phyloP scores from a whole-genome alignment of 2,888 invertebrate genomes.

The Acanthococcus lagerstroemiae region DNA sequence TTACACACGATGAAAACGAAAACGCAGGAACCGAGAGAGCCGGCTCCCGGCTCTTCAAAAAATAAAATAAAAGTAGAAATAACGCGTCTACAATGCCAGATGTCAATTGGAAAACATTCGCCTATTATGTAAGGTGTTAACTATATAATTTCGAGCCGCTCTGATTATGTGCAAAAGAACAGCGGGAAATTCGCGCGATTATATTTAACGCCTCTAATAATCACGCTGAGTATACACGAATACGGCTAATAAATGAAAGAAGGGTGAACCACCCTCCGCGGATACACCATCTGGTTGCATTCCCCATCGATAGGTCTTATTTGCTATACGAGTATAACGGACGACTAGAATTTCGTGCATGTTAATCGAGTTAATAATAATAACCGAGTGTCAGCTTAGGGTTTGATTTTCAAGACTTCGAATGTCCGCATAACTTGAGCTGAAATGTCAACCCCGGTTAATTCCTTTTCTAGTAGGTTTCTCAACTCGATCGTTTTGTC shows the following conservation, averaged over 20 bases:
- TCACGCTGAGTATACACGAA: constrained; percentile 3
- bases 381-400: too few relatives aligned
- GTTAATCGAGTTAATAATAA: neutral
- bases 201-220: constrained; percentile 17
- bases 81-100: constrained; percentile 23
- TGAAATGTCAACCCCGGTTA: too few relatives aligned
- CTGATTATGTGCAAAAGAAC: constrained; percentile 16
- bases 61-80: constrained; percentile 15
- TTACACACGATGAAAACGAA: neutral
- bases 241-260: constrained; percentile 23
- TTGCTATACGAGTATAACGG: neutral
- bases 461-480: too few relatives aligned
- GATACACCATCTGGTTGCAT: constrained; percentile 19
- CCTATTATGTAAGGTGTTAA: constrained; percentile 28
- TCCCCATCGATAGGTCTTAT: neutral
- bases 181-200: constrained; percentile 19
- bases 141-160: constrained; percentile 25
- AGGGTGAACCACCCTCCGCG: constrained; percentile 12
- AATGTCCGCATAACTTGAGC: too few relatives aligned
- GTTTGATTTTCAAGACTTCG: too few relatives aligned
- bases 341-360: too few relatives aligned
- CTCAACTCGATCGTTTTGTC: too few relatives aligned
- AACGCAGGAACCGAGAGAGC: neutral
- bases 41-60: too few relatives aligned
- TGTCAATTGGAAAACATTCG: constrained; percentile 31